Conservation (phyloP, 2,113 vertebrate species). For the Xiphorhynchus elegans region DNA sequence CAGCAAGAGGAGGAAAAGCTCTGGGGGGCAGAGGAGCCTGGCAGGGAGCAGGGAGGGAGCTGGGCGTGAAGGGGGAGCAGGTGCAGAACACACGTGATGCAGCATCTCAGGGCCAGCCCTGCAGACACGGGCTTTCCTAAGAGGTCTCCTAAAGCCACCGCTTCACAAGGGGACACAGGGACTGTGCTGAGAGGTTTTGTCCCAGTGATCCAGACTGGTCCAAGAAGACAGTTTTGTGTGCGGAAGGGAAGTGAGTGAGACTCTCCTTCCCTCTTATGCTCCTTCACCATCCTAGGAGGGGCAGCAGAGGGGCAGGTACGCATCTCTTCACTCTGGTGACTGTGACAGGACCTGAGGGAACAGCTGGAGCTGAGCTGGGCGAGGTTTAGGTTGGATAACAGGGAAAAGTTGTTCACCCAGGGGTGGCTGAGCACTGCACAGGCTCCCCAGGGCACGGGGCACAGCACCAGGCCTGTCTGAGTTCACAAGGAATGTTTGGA, state of each 20-base stretch:
- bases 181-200: not conserved
- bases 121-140: not conserved
- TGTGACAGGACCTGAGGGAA: not conserved
- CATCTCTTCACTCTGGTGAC: not conserved
- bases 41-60: not conserved
- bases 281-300: not conserved
- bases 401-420: not conserved
- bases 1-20: not conserved
- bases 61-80: not conserved
- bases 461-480: not conserved
- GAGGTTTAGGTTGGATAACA: rapidly evolving
- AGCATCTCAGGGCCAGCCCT: not conserved
- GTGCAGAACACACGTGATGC: not conserved
- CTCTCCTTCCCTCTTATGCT: no score
- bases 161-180: not conserved
- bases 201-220: not conserved
- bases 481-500: not conserved
- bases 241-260: not conserved
- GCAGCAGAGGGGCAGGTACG: rapidly evolving
- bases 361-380: rapidly evolving
- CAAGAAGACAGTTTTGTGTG: not conserved
- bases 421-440: not conserved
- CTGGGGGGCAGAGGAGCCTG: not conserved
- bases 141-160: not conserved
- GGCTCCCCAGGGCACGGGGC: not conserved